Evolutionary conservation across 2,797 vertebrate genomes (phyloP).

Genomic region (Pogonophryne albipinna): DNA sequence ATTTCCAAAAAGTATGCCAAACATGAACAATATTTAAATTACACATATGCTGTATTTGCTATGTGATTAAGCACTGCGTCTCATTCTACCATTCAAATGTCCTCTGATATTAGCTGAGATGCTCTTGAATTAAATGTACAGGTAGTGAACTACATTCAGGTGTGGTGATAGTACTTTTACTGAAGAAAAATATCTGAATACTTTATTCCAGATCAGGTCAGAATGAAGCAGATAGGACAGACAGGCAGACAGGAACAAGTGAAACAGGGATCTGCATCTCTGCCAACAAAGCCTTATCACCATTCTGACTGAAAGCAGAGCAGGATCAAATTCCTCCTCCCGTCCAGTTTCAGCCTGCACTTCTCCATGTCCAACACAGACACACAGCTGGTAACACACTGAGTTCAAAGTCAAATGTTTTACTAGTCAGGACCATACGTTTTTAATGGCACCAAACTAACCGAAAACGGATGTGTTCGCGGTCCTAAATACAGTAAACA

Average conservation of each 20-base stretch:
- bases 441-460: neutral
- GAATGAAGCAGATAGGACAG: neutral
- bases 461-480: neutral
- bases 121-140: too few species aligned
- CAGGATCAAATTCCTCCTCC: conserved; percentile 36
- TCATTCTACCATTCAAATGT: too few species aligned
- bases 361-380: neutral
- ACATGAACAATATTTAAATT: too few species aligned
- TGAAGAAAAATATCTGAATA: too few species aligned
- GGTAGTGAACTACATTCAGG: too few species aligned
- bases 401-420: conserved; percentile 32
- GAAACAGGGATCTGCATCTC: neutral
- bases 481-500: neutral
- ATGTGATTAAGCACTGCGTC: too few species aligned
- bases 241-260: neutral
- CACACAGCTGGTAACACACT: neutral
- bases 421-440: neutral
- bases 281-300: conserved; percentile 21
- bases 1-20: too few species aligned
- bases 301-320: conserved; percentile 17
- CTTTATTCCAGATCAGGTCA: neutral
- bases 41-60: too few species aligned
- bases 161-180: too few species aligned
- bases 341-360: conserved; percentile 14
- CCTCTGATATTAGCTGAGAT: too few species aligned